Conservation (phyloP, 2,888 invertebrate species). For the Hypercompe scribonia region DNA sequence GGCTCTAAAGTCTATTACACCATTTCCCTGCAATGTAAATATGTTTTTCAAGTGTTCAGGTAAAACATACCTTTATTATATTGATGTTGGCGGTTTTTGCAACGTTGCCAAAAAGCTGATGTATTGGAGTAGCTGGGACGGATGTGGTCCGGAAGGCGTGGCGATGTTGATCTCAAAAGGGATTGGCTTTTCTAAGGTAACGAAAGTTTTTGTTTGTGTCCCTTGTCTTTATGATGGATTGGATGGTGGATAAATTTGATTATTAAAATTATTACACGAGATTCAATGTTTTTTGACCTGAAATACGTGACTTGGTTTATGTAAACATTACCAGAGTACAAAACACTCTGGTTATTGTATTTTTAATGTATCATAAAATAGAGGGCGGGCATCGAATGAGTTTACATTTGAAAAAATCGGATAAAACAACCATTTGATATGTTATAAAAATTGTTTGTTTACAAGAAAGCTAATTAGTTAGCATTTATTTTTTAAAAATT, state of each 20-base stretch:
- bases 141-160: constrained; percentile 15
- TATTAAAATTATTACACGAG: constrained; percentile 2
- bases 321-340: not conserved
- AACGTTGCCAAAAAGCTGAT: constrained; percentile 45
- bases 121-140: constrained; percentile 34
- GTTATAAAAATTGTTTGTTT: no score
- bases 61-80: constrained; percentile 38
- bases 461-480: no score
- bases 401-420: no score
- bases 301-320: not conserved
- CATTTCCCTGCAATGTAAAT: constrained; percentile 24
- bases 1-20: not conserved
- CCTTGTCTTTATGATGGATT: constrained; percentile 12
- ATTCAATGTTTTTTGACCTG: not conserved
- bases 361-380: no score
- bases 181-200: constrained; percentile 12
- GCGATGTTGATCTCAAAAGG: constrained; percentile 15
- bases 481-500: no score
- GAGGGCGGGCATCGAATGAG: no score
- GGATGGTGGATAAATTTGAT: not conserved
- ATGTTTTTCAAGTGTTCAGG: constrained; percentile 29
- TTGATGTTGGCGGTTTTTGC: constrained; percentile 21
- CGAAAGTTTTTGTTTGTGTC: constrained; percentile 11
- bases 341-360: no score
- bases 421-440: no score